Evolutionary conservation across 1,140 invertebrate species (phyloP), one percentile per base, ranked within the genome.

Genomic region (Diorhabda elongata): DNA sequence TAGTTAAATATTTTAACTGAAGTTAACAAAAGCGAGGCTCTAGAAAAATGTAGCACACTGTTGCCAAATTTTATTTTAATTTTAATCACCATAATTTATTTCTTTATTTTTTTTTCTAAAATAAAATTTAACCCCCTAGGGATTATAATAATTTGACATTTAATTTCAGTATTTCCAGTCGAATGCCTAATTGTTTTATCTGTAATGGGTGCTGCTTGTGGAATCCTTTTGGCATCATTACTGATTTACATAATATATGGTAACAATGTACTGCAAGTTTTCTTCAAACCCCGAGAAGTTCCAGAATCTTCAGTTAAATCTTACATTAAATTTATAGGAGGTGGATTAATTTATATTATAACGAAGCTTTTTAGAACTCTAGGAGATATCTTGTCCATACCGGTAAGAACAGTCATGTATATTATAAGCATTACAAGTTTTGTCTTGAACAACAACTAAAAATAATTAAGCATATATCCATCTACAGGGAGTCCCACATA

Each of bases 181-280:
- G 47, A 52, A 52, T 52, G 6, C n/a, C 6, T n/a, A 4, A 4
- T 52, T n/a, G 47, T 52, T 52, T 4, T 52, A n/a, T 52, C n/a
- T 52, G n/a, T n/a, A 52, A 52, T 43, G 69, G 69, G 44, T 45
- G 61, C 7, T 8, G 44, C 71, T 44, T 73, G 69, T 62, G 73
- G 71, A 3, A 57, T 74, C 42, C 45, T 69, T 8, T 44, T 74
- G 8, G n/a, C 70, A 9, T 66, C 64, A 3, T 44, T 75, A 57
- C 42, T 75, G 41, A 63, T 73, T 58, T 75, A 71, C 69, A 60
- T 73, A 41, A 58, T 75, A 7, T 68, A 67, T 56, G 73, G 67
- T 56, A 69, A 66, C 56, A 69, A 73, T 45, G 44, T 68, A 26
- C 59, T 71, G 56, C 65, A 69, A 9, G 58, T 69, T 9, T 42